Evolutionary conservation across 2,888 invertebrate species (phyloP), one percentile per base, ranked within the genome.

Genomic region (Charanyca ferruginea): DNA sequence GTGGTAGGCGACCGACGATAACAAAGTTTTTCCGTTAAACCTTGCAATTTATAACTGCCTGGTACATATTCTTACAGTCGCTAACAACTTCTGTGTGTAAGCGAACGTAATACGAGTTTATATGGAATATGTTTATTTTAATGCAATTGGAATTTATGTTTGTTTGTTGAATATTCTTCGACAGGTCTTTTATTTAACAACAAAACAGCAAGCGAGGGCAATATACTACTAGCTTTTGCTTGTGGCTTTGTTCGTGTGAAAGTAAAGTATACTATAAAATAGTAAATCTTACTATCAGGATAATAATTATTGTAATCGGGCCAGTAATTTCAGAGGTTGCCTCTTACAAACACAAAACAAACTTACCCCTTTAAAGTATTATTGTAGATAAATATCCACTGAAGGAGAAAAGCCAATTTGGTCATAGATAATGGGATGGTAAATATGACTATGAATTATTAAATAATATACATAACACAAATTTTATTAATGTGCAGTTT

Each of bases 1-100:
- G 77, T 65, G 66, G 63, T 77, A 66, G 79, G 80, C 75, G 74
- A 80, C 66, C 79, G 82, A 83, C 81, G 86, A 87, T 87, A 86
- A 62, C 80, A 83, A 88, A 88, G 82, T 88, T 87, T 88, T 86
- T 87, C 84, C 85, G 84, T 87, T 86, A 86, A 85, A 85, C 83
- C 84, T 83, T 79, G 68, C 83, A 83, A 86, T 87, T 88, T 88
- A 88, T 85, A 85, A 86, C 85, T 79, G 82, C 70, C 65, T 73
- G 76, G 69, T 81, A 81, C 61, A 54, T 70, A 65, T 68, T 63
- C 65, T 66, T 64, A 60, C 45, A 23, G 47, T 75, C 61, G 68
- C 66, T 76, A 66, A 77, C 67, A 65, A 80, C 59, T 69, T 79
- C 23, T 55, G 59, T 72, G 59, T 57, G 66, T n/a, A 42, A 44